Base-by-base conservation (phyloP, 2,888 invertebrate genomes). In the Noctua janthina region DNA sequence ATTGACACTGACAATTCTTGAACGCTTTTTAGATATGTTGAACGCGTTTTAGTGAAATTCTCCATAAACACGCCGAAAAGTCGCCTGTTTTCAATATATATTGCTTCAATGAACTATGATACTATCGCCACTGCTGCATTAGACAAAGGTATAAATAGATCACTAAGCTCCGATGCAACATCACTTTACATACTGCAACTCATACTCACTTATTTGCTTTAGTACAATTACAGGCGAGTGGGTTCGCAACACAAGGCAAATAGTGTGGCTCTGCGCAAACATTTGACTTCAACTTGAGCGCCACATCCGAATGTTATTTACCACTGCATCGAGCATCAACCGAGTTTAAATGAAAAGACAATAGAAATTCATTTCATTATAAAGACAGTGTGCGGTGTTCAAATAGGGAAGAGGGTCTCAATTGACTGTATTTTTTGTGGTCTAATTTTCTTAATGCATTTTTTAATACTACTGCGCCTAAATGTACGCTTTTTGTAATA, bases 211-310 rank as follows among this genome's bases (percentile, higher is more conserved):
- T 71, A 64, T 56, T 75, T 84, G 29, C 73, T 69, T 51, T 8
- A 29, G 59, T 56, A 66, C 39, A 75, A 56, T 56, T 83, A 81
- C 59, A 49, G 7, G 62, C 43, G 51, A 80, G 29, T 62, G 69
- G 29, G 23, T 29, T 35, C 43, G 23, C 59, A 62, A 67, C 54
- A 76, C 75, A 62, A 67, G 51, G 29, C 77, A 86, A 82, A 86
- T 74, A 82, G 49, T 71, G 74, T 54, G 51, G 46, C 13, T 35
- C 62, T 64, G 35, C 39, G 62, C 69, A 84, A 84, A 84, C 39
- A 84, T 87, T 87, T 74, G 79, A 64, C 15, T 46, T 76, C 75
- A 70, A 82, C 87, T 87, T 51, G 64, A 77, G 69, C 72, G 69
- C 39, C 68, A 75, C 64, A 39, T 69, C 64, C 70, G 74, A 66